phyloP scores from a whole-genome alignment of 1,140 invertebrate species.

The Drosophila navojoa region DNA sequence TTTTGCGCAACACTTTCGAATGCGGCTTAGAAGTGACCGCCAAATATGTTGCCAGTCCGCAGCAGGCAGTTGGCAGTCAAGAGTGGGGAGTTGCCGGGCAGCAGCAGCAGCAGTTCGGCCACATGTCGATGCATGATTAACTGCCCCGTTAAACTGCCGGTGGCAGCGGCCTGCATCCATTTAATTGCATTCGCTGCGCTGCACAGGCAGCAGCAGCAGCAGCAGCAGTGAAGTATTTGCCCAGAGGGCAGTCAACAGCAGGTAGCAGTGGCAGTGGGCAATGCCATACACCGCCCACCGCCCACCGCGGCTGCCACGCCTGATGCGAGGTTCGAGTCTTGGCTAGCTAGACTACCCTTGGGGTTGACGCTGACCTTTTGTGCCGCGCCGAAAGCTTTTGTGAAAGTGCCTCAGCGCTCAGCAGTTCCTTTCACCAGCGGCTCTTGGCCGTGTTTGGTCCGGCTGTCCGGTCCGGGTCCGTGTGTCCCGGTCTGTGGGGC shows the following conservation, averaged over 20 bases:
- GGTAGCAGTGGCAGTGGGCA: constrained; percentile 22
- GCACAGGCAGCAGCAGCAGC: background rate
- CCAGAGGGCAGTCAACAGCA: constrained; percentile 60
- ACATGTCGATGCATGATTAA: constrained; percentile 82
- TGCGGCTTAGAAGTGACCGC: constrained; percentile 77
- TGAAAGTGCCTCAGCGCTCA: constrained; percentile 57
- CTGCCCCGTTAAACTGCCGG: constrained; percentile 57
- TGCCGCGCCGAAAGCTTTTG: constrained; percentile 55
- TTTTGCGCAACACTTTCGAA: constrained; percentile 80
- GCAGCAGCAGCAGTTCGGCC: constrained; percentile 3
- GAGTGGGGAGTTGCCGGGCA: constrained; percentile 13
- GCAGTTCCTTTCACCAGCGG: constrained; percentile 65
- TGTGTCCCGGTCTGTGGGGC: constrained; percentile 34
- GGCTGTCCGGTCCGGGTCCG: background rate
- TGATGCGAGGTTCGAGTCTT: constrained; percentile 55
- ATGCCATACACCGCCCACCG: constrained; percentile 24
- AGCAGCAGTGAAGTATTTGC: constrained; percentile 47
- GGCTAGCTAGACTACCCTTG: constrained; percentile 55
- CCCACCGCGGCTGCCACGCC: constrained; percentile 20
- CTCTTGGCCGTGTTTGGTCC: background rate
- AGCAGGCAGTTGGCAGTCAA: background rate
- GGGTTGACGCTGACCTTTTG: constrained; percentile 59
- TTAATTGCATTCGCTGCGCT: constrained; percentile 68
- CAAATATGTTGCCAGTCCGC: constrained; percentile 58
- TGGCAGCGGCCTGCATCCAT: constrained; percentile 61